A percentile compares a stretch with the other conserved stretches of the same genome.
These are phyloP conservation scores for Thelaira solivaga DNA, from an alignment of 2,888 invertebrate genomes.

Conservation along the genomic window DNA sequence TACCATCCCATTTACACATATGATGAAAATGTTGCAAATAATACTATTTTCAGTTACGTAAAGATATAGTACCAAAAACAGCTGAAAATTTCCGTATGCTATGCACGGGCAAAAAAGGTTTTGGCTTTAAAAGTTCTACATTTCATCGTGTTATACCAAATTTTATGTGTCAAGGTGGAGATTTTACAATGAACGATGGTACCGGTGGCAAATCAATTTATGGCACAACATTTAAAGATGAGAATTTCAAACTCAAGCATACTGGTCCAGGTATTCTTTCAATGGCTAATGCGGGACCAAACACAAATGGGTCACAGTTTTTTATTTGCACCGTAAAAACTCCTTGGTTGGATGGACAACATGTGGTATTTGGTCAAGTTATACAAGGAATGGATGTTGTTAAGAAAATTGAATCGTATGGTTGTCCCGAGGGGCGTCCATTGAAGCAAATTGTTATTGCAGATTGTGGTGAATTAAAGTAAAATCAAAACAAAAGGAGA, in stretches of 20 bases:
- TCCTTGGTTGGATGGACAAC: constrained; percentile 92
- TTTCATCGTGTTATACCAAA: constrained; percentile 96
- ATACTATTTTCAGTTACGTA: constrained; percentile 63
- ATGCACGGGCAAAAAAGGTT: constrained; percentile 95
- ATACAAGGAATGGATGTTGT: constrained; percentile 93
- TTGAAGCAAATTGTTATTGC: constrained; percentile 85
- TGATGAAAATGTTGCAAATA: background rate
- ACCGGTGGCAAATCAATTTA: constrained; percentile 97
- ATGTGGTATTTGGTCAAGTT: constrained; percentile 93
- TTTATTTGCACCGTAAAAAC: constrained; percentile 94
- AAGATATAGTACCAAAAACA: constrained; percentile 80
- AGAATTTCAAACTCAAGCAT: constrained; percentile 96
- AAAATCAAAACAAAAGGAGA: constrained; percentile 5
- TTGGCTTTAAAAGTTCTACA: constrained; percentile 91
- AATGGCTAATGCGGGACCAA: constrained; percentile 96
- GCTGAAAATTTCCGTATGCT: constrained; percentile 96
- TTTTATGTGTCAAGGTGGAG: constrained; percentile 97
- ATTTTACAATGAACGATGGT: constrained; percentile 95
- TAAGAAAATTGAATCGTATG: constrained; percentile 86
- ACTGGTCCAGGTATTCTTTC: constrained; percentile 92
- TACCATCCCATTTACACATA: too few relatives aligned
- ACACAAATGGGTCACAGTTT: constrained; percentile 97
- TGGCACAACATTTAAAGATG: constrained; percentile 94
- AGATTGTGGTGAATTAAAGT: constrained; percentile 87
- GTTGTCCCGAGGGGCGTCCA: constrained; percentile 88